phyloP scores from a whole-genome alignment of 2,113 vertebrate genomes.

The Aspiorhynchus laticeps region DNA sequence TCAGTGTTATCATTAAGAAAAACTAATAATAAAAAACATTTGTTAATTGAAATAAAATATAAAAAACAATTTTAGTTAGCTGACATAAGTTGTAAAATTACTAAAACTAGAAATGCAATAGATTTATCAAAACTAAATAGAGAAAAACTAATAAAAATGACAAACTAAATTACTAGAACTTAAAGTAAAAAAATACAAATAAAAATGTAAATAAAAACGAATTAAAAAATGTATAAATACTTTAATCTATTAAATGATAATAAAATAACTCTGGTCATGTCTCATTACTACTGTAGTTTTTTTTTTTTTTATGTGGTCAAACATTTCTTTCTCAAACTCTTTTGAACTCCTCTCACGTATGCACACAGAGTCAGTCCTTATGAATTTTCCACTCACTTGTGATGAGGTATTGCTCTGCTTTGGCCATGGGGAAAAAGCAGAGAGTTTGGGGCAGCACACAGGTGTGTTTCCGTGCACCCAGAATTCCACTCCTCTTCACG shows the following conservation, averaged over 20 bases:
- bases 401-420: constrained; percentile 46
- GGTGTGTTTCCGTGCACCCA: constrained; percentile 43
- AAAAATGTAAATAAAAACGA: not conserved
- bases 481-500: constrained; percentile 60
- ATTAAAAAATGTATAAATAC: not conserved
- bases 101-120: not conserved
- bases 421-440: constrained; percentile 45
- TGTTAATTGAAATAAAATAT: not conserved
- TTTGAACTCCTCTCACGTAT: not conserved
- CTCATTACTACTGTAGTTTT: not conserved
- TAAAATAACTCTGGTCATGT: not conserved
- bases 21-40: not conserved
- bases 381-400: constrained; percentile 29
- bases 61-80: not conserved
- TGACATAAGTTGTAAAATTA: not conserved
- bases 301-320: not conserved
- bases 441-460: constrained; percentile 48
- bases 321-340: not conserved
- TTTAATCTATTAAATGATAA: not conserved
- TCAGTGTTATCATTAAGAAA: not conserved
- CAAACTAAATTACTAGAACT: not conserved
- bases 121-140: not conserved
- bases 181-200: not conserved
- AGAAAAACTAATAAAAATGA: not conserved
- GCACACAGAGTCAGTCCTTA: not conserved